Base-by-base conservation (phyloP, 2,888 invertebrate genomes). In the Ophion obscuratus region DNA sequence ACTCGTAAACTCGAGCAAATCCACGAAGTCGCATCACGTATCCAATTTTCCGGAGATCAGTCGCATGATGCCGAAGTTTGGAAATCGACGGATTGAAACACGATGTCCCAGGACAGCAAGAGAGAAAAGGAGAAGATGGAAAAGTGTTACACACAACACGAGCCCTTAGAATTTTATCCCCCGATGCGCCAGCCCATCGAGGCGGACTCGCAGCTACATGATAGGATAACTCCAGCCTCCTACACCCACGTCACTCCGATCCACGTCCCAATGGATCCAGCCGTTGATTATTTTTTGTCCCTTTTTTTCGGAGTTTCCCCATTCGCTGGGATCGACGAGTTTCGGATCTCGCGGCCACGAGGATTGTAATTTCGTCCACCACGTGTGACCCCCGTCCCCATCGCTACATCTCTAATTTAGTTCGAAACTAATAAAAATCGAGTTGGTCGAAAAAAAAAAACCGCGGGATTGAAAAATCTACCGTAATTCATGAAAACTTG, bases 31-130 rank as follows among this genome's bases (percentile, higher is more conserved):
- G 91, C 91, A 93, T 93, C 92, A 92, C 92, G 93, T 92, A 93
- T 93, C 93, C 93, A 93, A 93, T 93, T 93, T 93, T 93, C 92
- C 90, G 89, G 91, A 92, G 92, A 92, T 93, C 92, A 93, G 90
- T 90, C 88, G 88, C 89, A 90, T 90, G 92, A 93, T 93, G 90
- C 91, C 84, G 78, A 89, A 91, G 91, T 91, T 91, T 92, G 89
- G 91, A 91, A 93, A 92, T 92, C 89, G 91, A 89, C 81, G 82
- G 88, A 90, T 88, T 88, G 88, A 89, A 89, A 89, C 87, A 88
- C 87, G 84, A 70, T 67, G 61, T 47, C 31, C 47, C 10, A 24
- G 70, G 59, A 75, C 67, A 31, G 44, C 36, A 7, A 76, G 27
- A 59, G 5, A 64, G 3, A 53, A 27, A 73, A 24, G 24, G 36